Evolutionary conservation across 1,140 invertebrate species (phyloP).

Genomic region (Drosophila micromelanica): DNA sequence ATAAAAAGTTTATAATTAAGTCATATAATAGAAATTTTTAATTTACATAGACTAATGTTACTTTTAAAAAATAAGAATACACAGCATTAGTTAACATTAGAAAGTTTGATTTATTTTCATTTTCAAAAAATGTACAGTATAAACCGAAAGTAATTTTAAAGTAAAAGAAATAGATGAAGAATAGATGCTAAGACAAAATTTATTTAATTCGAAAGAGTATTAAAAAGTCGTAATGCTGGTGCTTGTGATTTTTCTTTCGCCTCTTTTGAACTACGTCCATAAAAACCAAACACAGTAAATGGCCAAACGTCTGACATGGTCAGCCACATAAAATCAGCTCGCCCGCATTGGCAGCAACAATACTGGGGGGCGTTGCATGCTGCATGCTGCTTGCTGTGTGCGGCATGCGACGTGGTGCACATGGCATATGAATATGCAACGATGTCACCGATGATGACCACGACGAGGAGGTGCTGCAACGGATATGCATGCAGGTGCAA

Average conservation of each 20-base stretch:
- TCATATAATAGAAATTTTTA: too few species aligned
- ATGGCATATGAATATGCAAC: conserved; percentile 65
- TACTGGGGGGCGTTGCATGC: conserved; percentile 10
- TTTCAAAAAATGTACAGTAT: too few species aligned
- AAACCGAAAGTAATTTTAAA: too few species aligned
- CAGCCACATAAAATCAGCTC: conserved; percentile 76
- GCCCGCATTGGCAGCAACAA: conserved; percentile 18
- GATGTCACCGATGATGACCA: conserved; percentile 56
- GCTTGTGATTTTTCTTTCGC: conserved; percentile 30
- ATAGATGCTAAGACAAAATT: background rate
- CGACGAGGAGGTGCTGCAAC: conserved; percentile 34
- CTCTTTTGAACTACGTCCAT: conserved; percentile 32
- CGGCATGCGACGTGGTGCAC: conserved; percentile 5
- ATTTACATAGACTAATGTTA: too few species aligned
- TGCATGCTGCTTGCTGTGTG: conserved; percentile 14
- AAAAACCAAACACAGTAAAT: conserved; percentile 75
- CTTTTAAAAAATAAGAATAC: too few species aligned
- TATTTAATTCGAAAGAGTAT: conserved; percentile 37
- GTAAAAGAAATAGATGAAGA: too few species aligned
- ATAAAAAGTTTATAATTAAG: too few species aligned
- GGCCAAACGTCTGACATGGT: conserved; percentile 67
- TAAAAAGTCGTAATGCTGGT: conserved; percentile 10
- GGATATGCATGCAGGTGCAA: conserved; percentile 71
- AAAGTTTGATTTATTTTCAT: too few species aligned
- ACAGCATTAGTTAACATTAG: too few species aligned